Evolutionary conservation across 1,140 invertebrate species (phyloP).

Genomic region (Camponotus vicinus): DNA sequence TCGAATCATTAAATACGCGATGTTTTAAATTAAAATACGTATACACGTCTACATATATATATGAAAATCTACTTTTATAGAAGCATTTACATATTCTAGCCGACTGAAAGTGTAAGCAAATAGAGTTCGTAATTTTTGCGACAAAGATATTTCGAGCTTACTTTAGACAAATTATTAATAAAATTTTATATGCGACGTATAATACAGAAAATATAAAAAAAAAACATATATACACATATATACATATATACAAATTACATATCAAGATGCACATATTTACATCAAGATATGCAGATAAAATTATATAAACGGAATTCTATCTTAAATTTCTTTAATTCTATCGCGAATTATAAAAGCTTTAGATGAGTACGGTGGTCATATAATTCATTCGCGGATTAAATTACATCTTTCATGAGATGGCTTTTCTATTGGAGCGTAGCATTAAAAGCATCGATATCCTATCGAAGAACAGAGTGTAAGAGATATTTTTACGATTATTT

Average conservation of each 20-base stretch:
- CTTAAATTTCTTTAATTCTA: no score
- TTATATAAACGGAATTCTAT: no score
- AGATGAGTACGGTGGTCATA: background rate
- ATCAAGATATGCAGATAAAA: no score
- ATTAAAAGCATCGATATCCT: constrained; percentile 32
- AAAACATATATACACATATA: no score
- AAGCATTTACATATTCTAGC: background rate
- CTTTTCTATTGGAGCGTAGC: background rate
- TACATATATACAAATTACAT: no score
- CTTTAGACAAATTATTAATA: no score
- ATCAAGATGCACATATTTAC: no score
- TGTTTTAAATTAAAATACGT: constrained; percentile 3
- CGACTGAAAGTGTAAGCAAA: background rate
- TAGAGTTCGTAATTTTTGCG: background rate
- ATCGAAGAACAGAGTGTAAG: constrained; percentile 43
- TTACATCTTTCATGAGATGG: background rate
- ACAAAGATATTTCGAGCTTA: background rate
- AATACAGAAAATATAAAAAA: no score
- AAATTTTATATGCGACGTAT: no score
- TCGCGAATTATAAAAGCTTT: background rate
- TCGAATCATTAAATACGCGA: background rate
- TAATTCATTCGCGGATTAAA: background rate
- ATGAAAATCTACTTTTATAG: background rate
- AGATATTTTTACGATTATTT: constrained; percentile 75
- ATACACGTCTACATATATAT: background rate